Conservation (phyloP, 2,888 invertebrate genomes). For the Mythimna impura region DNA sequence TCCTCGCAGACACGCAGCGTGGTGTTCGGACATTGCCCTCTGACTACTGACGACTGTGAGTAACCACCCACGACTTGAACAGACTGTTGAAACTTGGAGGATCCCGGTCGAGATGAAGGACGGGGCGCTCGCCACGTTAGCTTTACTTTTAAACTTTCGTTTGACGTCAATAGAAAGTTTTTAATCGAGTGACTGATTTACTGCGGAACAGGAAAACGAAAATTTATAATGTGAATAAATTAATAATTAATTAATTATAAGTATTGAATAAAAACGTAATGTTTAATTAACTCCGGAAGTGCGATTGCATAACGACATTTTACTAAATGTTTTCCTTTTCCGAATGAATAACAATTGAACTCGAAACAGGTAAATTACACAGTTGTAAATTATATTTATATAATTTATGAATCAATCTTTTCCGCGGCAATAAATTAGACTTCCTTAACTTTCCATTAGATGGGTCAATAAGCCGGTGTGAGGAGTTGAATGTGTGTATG, state of each 20-base stretch:
- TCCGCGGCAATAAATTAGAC: conserved; percentile 5
- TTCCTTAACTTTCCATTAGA: background rate
- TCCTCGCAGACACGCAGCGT: conserved; percentile 92
- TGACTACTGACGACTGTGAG: conserved; percentile 93
- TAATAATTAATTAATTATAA: background rate
- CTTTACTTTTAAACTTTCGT: conserved; percentile 1
- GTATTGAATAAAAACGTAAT: conserved; percentile 7
- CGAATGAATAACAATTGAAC: conserved; percentile 30
- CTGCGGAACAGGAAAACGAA: conserved; percentile 12
- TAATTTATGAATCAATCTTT: conserved; percentile 3
- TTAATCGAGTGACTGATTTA: background rate
- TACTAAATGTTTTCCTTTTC: conserved; percentile 39
- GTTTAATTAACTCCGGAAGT: conserved; percentile 20
- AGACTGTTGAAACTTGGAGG: background rate
- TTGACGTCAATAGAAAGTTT: conserved; percentile 1
- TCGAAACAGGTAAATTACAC: conserved; percentile 20
- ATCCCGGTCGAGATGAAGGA: background rate
- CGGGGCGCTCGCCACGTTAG: background rate
- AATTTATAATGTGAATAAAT: background rate
- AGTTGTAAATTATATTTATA: conserved; percentile 8
- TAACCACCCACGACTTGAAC: conserved; percentile 30
- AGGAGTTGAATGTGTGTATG: background rate
- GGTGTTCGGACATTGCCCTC: conserved; percentile 94
- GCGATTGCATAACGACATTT: conserved; percentile 13
- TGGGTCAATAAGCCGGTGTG: background rate